Evolutionary conservation across 2,113 vertebrate genomes (phyloP), one percentile per base, ranked within the genome.

Genomic region (Gadus macrocephalus): DNA sequence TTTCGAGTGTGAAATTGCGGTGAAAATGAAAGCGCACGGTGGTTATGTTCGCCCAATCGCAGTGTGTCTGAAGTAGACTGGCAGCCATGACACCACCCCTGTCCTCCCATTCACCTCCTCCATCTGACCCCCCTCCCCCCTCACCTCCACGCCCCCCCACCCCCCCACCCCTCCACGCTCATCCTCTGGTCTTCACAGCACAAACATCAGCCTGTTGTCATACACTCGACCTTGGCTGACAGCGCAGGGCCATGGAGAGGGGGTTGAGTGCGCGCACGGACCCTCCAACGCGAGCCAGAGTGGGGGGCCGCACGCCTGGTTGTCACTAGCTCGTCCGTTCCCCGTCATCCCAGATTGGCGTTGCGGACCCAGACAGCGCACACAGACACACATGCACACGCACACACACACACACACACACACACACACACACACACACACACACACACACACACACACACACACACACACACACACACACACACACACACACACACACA

Each of bases 281-380:
- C 75, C 80, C 76, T 81, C 66, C 77, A 85, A 80, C 88, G 83
- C 79, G 85, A 78, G 77, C 90, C 89, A 89, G 69, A 64, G 85
- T 82, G 85, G 84, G 77, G 76, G 85, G 74, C 78, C 79, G 85
- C 80, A 77, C 79, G 84, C 80, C 78, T 82, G 77, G 68, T 82
- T 87, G 86, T 90, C 88, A 81, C 74, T 77, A 79, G 85, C 83
- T 84, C 79, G 84, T 83, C 78, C 87, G 82, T 76, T 78, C 42
- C 38, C 42, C 42, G 42, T 49, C 31, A 35, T 35, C 31, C 31
- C 6, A 35, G 31, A 49, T 49, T 49, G 42, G 42, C 42, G 12
- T 49, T 14, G 9, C 42, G 42, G 42, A 49, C 31, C 31, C 31
- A 35, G 31, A 35, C 31, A 35, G 31, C 31, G 31, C 31, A 35